These are phyloP conservation scores for Lycodopsis pacificus DNA, from an alignment of 2,797 vertebrate species.

Conservation along the genomic window DNA sequence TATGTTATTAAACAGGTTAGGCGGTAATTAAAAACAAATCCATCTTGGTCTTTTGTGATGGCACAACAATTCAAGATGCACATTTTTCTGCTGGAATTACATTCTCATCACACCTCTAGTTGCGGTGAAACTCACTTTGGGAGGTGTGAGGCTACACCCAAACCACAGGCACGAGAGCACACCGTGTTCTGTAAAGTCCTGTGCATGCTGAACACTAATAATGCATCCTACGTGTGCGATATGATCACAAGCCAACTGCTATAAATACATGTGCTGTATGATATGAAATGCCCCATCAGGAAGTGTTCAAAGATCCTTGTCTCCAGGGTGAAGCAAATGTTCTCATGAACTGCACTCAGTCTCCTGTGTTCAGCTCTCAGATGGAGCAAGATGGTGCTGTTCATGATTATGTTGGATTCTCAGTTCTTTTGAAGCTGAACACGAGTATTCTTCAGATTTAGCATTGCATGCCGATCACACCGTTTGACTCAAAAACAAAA, in stretches of 20 bases:
- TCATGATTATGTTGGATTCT: neutral
- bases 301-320: neutral
- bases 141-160: constrained; percentile 72
- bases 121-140: constrained; percentile 50
- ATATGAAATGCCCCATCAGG: neutral
- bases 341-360: neutral
- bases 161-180: constrained; percentile 61
- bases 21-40: constrained; percentile 28
- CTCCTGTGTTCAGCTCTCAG: neutral
- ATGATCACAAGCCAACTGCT: neutral
- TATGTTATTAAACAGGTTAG: constrained; percentile 52
- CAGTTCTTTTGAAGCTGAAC: neutral
- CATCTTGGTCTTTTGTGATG: constrained; percentile 19
- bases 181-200: constrained; percentile 32
- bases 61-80: constrained; percentile 26
- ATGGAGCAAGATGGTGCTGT: neutral
- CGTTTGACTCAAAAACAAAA: neutral
- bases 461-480: neutral
- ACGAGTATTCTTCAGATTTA: neutral
- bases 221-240: neutral
- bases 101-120: constrained; percentile 46
- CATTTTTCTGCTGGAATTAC: constrained; percentile 21
- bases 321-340: neutral
- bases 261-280: constrained; percentile 4
- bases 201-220: neutral